These are phyloP conservation scores for Trichomalopsis sarcophagae DNA, from an alignment of 1,140 invertebrate genomes.

Conservation along the genomic window DNA sequence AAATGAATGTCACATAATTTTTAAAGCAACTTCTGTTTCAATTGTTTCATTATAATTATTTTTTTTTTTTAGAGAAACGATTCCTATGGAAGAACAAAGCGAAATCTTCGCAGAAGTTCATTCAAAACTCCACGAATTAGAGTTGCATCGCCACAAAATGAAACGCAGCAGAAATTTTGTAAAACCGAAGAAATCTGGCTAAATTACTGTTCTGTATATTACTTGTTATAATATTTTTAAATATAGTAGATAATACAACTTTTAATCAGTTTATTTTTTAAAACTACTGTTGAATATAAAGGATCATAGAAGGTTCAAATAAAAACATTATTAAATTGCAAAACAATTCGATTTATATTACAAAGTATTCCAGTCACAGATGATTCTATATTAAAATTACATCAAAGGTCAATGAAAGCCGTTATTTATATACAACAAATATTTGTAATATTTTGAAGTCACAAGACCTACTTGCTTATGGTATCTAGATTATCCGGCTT, in stretches of 20 bases:
- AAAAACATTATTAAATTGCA: slow-evolving; percentile 36
- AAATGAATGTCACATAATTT: neutral
- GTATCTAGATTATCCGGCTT: slow-evolving; percentile 7
- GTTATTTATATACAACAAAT: slow-evolving; percentile 47
- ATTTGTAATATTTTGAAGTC: slow-evolving; percentile 28
- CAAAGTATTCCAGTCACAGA: slow-evolving; percentile 43
- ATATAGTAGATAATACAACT: slow-evolving; percentile 44
- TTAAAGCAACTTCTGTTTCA: neutral
- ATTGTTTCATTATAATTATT: neutral
- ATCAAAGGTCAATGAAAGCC: slow-evolving; percentile 34
- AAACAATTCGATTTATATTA: slow-evolving; percentile 48
- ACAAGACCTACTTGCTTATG: slow-evolving; percentile 18
- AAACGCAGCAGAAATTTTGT: slow-evolving; percentile 82
- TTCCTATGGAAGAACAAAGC: slow-evolving; percentile 90
- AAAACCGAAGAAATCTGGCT: slow-evolving; percentile 79
- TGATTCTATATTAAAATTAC: slow-evolving; percentile 48
- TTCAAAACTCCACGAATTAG: slow-evolving; percentile 82
- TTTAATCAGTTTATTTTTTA: slow-evolving; percentile 30
- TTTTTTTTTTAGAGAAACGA: slow-evolving; percentile 79
- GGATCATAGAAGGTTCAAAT: neutral
- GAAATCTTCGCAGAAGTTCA: slow-evolving; percentile 89
- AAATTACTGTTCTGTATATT: slow-evolving; percentile 55
- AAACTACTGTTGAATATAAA: slow-evolving; percentile 17
- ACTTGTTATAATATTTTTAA: slow-evolving; percentile 40
- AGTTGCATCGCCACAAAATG: slow-evolving; percentile 79